These are phyloP conservation scores for Piezodorus guildinii DNA, from an alignment of 1,140 invertebrate genomes.

Conservation along the genomic window DNA sequence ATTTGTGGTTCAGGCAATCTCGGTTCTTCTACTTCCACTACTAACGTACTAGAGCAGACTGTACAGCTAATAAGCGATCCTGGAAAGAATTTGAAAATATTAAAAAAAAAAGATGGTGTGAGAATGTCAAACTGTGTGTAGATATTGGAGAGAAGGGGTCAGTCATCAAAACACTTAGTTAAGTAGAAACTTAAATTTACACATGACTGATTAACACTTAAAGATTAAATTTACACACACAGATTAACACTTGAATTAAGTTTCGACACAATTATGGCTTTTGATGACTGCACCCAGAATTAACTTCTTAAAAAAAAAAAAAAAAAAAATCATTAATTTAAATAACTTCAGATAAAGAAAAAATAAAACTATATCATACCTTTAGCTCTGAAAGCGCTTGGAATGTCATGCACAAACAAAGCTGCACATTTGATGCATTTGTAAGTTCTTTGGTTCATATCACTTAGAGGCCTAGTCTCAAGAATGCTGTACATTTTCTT, in stretches of 20 bases:
- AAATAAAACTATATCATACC: slow-evolving; percentile 8
- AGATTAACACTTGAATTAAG: too few relatives aligned
- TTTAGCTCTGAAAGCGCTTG: slow-evolving; percentile 9
- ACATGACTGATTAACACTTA: too few relatives aligned
- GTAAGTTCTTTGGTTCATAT: slow-evolving; percentile 42
- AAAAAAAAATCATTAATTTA: background rate
- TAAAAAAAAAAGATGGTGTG: too few relatives aligned
- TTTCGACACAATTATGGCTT: too few relatives aligned
- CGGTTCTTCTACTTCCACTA: slow-evolving; percentile 39
- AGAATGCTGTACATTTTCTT: slow-evolving; percentile 38
- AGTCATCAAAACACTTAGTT: too few relatives aligned
- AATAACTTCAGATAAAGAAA: background rate
- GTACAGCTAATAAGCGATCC: slow-evolving; percentile 39
- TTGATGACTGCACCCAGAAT: too few relatives aligned
- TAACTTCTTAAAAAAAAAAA: too few relatives aligned
- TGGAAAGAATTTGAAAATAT: slow-evolving; percentile 25
- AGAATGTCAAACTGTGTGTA: too few relatives aligned
- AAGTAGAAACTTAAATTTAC: too few relatives aligned
- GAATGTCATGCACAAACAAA: slow-evolving; percentile 34
- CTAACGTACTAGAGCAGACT: slow-evolving; percentile 43
- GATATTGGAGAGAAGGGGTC: too few relatives aligned
- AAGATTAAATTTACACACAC: too few relatives aligned
- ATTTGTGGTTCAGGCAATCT: slow-evolving; percentile 20
- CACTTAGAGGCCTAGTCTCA: slow-evolving; percentile 38
- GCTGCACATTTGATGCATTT: slow-evolving; percentile 50